Evolutionary conservation across 1,140 invertebrate species (phyloP).

Genomic region (Acromyrmex heyeri): DNA sequence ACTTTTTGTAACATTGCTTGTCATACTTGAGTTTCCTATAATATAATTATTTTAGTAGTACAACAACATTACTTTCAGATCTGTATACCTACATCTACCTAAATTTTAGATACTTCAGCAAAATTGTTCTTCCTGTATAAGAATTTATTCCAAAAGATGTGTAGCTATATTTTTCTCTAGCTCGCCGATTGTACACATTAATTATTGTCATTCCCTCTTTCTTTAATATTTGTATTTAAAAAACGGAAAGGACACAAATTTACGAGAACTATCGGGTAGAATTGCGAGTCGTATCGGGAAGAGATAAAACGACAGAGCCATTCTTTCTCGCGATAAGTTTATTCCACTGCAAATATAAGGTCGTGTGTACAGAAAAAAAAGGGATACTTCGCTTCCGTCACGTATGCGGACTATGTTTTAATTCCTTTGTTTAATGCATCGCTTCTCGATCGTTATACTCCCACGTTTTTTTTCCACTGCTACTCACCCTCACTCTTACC

Average conservation of each 20-base stretch:
- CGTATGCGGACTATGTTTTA: slow-evolving; percentile 42
- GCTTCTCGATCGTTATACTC: slow-evolving; percentile 14
- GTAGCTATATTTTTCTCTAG: background rate
- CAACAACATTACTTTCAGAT: no score
- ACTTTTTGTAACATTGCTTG: no score
- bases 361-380: background rate
- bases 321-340: slow-evolving; percentile 39
- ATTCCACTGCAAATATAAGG: slow-evolving; percentile 10
- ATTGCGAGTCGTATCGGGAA: slow-evolving; percentile 11
- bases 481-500: background rate
- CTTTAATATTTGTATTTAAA: slow-evolving; percentile 1
- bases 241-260: background rate
- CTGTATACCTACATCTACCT: no score
- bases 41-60: no score
- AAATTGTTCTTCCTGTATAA: no score
- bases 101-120: no score
- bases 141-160: background rate
- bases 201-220: background rate
- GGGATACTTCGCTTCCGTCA: slow-evolving; percentile 16
- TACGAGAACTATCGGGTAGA: background rate
- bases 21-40: no score
- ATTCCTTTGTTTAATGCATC: slow-evolving; percentile 54
- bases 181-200: background rate
- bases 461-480: slow-evolving; percentile 53
- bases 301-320: slow-evolving; percentile 13